These are phyloP conservation scores for Edolisoma coerulescens DNA, from an alignment of 2,113 vertebrate genomes.

Conservation along the genomic window DNA sequence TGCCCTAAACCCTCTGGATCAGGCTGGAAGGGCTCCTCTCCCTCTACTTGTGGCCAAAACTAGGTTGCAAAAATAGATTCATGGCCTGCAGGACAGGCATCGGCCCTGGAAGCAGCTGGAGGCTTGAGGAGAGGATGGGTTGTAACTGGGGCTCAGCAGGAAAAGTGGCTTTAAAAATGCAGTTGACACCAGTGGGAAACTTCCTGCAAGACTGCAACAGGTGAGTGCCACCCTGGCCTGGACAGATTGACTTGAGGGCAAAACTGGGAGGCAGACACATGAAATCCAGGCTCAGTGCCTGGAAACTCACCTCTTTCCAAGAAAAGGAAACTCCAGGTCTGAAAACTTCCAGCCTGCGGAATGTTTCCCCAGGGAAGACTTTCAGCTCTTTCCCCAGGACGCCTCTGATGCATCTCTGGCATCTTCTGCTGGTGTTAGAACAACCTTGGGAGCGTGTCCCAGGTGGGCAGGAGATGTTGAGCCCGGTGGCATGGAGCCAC, in stretches of 20 bases:
- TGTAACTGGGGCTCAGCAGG: not conserved
- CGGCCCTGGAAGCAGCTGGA: not conserved
- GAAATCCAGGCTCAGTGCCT: not conserved
- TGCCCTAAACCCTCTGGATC: not conserved
- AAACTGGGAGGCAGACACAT: not conserved
- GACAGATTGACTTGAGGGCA: not conserved
- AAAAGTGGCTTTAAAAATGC: not conserved
- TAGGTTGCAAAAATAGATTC: not conserved
- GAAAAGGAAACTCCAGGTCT: not conserved
- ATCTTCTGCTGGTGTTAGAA: not conserved
- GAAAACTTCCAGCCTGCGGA: not conserved
- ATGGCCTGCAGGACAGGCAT: not conserved
- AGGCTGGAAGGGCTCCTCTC: not conserved
- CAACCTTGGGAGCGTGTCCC: not conserved
- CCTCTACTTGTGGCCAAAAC: not conserved
- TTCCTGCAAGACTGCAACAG: not conserved
- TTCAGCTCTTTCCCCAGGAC: not conserved
- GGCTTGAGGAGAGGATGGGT: not conserved
- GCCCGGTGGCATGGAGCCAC: not conserved
- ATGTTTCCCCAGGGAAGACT: conserved; percentile 14
- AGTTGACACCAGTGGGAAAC: not conserved
- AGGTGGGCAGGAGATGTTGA: not conserved
- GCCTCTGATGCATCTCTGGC: not conserved
- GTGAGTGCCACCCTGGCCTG: fast-evolving
- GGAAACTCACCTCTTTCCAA: conserved; percentile 14